phyloP scores from a whole-genome alignment of 2,113 vertebrate species.

The Lepidothrix coronata region DNA sequence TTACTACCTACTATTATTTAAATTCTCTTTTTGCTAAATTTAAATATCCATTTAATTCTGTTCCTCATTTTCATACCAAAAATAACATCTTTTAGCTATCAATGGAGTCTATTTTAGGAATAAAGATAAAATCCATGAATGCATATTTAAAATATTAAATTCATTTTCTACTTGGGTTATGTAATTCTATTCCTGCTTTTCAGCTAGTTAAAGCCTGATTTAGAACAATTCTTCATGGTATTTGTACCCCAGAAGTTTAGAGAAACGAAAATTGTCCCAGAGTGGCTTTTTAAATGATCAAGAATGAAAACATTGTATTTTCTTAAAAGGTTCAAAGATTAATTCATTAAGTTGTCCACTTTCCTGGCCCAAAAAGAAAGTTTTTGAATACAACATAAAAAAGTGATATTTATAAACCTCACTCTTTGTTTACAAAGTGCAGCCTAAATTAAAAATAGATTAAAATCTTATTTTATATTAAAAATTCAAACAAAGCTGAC shows the following conservation, averaged over 20 bases:
- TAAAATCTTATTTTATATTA: neutral
- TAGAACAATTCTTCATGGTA: neutral
- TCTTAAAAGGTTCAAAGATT: neutral
- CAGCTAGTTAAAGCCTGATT: neutral
- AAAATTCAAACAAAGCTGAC: neutral
- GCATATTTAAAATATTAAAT: neutral
- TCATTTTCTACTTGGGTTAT: neutral
- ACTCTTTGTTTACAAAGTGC: neutral
- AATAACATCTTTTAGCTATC: neutral
- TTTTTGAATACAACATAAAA: neutral
- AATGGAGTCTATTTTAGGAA: neutral
- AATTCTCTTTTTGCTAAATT: neutral
- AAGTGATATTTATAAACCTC: neutral
- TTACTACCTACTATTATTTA: rapidly evolving
- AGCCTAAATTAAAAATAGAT: neutral
- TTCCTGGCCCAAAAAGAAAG: neutral
- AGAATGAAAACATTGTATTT: neutral
- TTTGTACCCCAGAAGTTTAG: neutral
- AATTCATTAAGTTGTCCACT: neutral
- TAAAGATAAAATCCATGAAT: neutral
- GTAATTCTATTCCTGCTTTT: neutral
- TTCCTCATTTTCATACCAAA: neutral
- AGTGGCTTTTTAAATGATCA: neutral
- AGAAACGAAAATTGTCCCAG: neutral
- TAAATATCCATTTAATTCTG: neutral